Base-by-base conservation (phyloP, 2,888 invertebrate species). In the Muscina levida region DNA sequence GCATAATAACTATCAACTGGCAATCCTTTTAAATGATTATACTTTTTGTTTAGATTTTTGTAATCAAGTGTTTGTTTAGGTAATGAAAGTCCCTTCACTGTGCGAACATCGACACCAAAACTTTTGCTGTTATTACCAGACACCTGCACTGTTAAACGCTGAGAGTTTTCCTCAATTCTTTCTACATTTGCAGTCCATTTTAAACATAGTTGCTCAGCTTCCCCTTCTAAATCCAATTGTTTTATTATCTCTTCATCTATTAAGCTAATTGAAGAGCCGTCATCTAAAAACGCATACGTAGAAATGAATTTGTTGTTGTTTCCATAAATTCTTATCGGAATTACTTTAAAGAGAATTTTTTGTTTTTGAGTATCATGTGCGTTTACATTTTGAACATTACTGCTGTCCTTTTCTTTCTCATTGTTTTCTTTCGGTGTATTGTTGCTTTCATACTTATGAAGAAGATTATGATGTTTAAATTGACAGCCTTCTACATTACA, bases 221-320 rank as follows among this genome's bases (percentile, higher is more conserved):
- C 72, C n/a, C 84, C 83, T 10, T 72, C 31, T 26, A 75, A 46
- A 11, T 72, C 68, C 1, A 82, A 51, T 24, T 74, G 53, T 0
- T 24, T 44, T 10, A 74, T 26, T 15, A 82, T 72, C 22, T 74
- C 76, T 78, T 80, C 78, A 26, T 83, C 82, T 51, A 82, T 82
- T 5, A 83, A 44, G 22, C 82, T 82, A 42, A 82, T 48, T 19
- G 82, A 82, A 2, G 83, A 84, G 39, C 81, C 78, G 1, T 84
- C 83, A 66, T 79, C 78, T 57, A 84, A 72, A 72, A 83, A 82
- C 1, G 81, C 81, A 46, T 70, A 83, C 8, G 79, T 83, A 44
- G 87, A 65, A 37, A 77, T 22, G 1, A 62, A 26, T 71, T 71
- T 71, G 11, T 57, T 66, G 15, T 65, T 77, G 10, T 77, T 70